phyloP scores from a whole-genome alignment of 2,888 invertebrate species.

The Drosophila monieri region DNA sequence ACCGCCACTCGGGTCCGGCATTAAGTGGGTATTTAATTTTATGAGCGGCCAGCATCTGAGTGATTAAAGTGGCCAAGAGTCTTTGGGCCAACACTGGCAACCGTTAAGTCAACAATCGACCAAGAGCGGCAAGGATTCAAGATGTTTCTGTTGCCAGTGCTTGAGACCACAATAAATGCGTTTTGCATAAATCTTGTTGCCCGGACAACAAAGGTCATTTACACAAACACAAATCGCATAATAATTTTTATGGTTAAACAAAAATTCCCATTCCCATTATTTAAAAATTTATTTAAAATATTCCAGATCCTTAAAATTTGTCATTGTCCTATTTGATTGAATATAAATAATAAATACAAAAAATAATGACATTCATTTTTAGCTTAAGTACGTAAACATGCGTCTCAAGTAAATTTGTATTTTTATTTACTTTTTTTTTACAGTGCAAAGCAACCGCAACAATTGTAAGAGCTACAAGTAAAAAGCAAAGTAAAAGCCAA shows the following conservation, averaged over 20 bases:
- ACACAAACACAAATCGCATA: constrained; percentile 15
- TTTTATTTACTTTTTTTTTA: background rate
- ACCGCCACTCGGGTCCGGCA: background rate
- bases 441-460: constrained; percentile 14
- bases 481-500: constrained; percentile 42
- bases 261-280: no score
- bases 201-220: constrained; percentile 21
- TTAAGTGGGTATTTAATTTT: constrained; percentile 32
- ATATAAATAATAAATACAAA: no score
- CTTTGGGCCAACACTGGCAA: constrained; percentile 37
- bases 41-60: constrained; percentile 30
- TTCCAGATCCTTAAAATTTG: no score
- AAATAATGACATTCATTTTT: no score
- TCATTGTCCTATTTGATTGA: no score
- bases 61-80: constrained; percentile 51
- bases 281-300: no score
- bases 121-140: constrained; percentile 18
- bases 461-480: constrained; percentile 50
- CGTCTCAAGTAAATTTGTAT: background rate
- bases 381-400: no score
- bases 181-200: constrained; percentile 61
- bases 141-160: constrained; percentile 16
- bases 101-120: constrained; percentile 39
- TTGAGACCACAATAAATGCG: constrained; percentile 52
- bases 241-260: no score